Evolutionary conservation across 2,797 vertebrate species (phyloP), one percentile per base, ranked within the genome.

Genomic region (Diplodus puntazzo): DNA sequence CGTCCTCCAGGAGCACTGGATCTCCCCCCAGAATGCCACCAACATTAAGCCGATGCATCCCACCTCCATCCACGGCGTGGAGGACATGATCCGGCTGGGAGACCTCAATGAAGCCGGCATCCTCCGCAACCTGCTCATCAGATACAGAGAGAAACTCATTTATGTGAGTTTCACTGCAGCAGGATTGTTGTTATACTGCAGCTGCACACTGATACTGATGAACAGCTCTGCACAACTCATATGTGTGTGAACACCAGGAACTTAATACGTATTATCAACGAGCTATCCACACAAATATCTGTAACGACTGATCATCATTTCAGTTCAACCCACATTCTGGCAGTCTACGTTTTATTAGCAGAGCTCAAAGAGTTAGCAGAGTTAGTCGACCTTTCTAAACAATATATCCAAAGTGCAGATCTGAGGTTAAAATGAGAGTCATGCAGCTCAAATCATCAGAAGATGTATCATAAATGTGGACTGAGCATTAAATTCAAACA

Each of bases 31-130:
- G 87, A 98, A 97, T 30, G 97, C 97, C 88, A 95, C 92, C 7
- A 96, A 98, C 93, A 98, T 99, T 87, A 99, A 98, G 77, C 98
- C 98, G 2, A 99, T 99, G 98, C 98, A 99, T 64, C 98, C 98
- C 8, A 99, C 98, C 6, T 99, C 98, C 23, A 97, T 99, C 90
- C 97, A 99, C 0, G 98, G 98, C 0, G 98, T 99, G 92, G 97
- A 99, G 90, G 98, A 99, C 93, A 99, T 99, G 98, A 99, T 99
- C 89, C 97, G 98, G 17, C 92, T 99, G 61, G 98, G 98, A 10
- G 98, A 99, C 87, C 95, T 99, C 67, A 99, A 99, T 0, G 98
- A 99, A 85, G 98, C 98, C 0, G 98, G 98, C 11, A 99, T 99
- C 79, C 96, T 99, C 49, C 95, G 98, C 13, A 99, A 99, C 82